Percentiles rank a stretch among this genome's conserved stretches.
Evolutionary conservation across 2,113 vertebrate genomes (phyloP).

Genomic region (Pipa parva): DNA sequence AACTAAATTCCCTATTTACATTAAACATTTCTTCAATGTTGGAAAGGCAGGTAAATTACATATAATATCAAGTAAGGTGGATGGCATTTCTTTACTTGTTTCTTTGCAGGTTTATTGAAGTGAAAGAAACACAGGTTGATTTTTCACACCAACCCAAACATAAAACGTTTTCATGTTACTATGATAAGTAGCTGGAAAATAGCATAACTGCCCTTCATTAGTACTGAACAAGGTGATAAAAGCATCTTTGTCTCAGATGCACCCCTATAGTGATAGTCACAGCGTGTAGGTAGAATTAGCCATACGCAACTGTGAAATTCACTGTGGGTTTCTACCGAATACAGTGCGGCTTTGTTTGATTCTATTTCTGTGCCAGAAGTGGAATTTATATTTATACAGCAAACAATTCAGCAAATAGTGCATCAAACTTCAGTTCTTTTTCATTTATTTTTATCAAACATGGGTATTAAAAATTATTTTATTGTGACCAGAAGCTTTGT

Average conservation of each 20-base stretch:
- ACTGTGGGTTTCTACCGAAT: conserved; percentile 28
- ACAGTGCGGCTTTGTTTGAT: conserved; percentile 29
- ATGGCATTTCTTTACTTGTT: no score
- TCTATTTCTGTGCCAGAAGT: conserved; percentile 32
- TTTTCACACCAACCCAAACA: conserved; percentile 37
- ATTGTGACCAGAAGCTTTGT: no score
- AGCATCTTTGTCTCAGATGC: conserved; percentile 37
- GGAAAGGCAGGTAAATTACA: no score
- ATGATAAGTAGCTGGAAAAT: conserved; percentile 39
- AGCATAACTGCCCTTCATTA: conserved; percentile 32
- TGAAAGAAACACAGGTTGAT: conserved; percentile 15
- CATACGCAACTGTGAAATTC: conserved; percentile 39
- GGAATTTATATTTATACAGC: conserved; percentile 32
- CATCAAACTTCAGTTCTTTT: neutral
- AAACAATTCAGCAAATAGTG: neutral
- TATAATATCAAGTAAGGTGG: no score
- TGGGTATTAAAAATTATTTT: no score
- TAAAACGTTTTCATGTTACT: conserved; percentile 31
- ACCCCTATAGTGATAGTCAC: conserved; percentile 31
- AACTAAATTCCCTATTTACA: no score
- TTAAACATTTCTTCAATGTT: no score
- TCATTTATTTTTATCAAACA: no score
- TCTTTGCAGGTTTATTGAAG: neutral
- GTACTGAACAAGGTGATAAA: conserved; percentile 41
- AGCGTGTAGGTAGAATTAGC: conserved; percentile 39